A percentile compares a stretch with the other conserved stretches of the same genome.
Conservation (phyloP, 2,888 invertebrate genomes). For the Drosophila meridiana region DNA sequence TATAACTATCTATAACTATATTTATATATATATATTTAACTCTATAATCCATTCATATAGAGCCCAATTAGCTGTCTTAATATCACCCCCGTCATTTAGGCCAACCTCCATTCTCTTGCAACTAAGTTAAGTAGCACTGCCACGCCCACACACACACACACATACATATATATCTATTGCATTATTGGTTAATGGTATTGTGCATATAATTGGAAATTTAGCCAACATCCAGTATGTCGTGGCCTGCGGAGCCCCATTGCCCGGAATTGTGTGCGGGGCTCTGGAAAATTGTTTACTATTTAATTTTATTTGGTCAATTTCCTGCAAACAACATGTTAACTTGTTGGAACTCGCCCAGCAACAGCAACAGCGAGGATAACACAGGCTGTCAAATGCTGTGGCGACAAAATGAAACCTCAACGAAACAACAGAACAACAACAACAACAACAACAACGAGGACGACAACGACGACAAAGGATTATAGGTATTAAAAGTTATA, state of each 20-base stretch:
- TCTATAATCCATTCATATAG: neutral
- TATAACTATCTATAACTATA: neutral
- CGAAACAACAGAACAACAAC: slow-evolving; percentile 32
- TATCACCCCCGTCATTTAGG: neutral
- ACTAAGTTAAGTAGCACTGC: slow-evolving; percentile 1
- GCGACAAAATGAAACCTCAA: slow-evolving; percentile 50
- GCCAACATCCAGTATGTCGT: slow-evolving; percentile 14
- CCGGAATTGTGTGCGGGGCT: slow-evolving; percentile 23
- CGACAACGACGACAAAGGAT: slow-evolving; percentile 58
- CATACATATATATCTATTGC: neutral
- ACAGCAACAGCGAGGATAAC: slow-evolving; percentile 27
- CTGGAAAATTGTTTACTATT: slow-evolving; percentile 62
- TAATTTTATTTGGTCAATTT: slow-evolving; percentile 76
- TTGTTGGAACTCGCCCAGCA: slow-evolving; percentile 42
- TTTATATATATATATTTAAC: neutral
- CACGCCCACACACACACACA: neutral
- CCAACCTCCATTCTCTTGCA: neutral
- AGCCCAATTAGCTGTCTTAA: slow-evolving; percentile 5
- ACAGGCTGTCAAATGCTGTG: slow-evolving; percentile 46
- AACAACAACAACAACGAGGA: slow-evolving; percentile 47
- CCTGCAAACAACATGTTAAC: slow-evolving; percentile 72
- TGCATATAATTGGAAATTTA: slow-evolving; percentile 44
- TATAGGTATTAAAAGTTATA: slow-evolving; percentile 80
- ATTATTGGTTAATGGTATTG: slow-evolving; percentile 36
- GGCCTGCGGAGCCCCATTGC: slow-evolving; percentile 1